Percentiles rank a stretch among this genome's conserved stretches.
These are phyloP conservation scores for Phlogophora meticulosa DNA, from an alignment of 2,888 invertebrate genomes.

Conservation along the genomic window DNA sequence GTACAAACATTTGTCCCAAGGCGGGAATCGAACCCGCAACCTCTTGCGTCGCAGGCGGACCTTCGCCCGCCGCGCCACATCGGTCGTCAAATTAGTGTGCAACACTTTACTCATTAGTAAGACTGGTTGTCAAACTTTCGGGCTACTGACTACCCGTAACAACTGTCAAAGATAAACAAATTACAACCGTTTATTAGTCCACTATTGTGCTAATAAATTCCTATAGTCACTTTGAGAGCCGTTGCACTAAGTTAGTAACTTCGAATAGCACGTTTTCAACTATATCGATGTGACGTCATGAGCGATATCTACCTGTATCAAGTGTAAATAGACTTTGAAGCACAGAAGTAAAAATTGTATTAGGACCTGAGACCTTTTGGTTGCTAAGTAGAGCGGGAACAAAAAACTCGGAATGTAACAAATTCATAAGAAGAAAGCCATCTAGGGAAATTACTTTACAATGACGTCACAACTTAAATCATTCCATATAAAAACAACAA, in stretches of 20 bases:
- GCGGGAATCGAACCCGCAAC: too few species aligned
- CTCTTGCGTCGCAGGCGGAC: too few species aligned
- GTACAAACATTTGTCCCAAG: too few species aligned
- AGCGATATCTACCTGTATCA: neutral
- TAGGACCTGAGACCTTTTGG: neutral
- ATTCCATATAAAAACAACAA: slow-evolving; percentile 1
- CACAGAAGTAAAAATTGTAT: neutral
- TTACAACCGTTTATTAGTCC: neutral
- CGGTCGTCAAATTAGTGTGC: too few species aligned
- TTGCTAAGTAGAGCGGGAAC: slow-evolving; percentile 3
- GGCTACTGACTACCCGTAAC: too few species aligned
- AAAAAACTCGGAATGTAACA: slow-evolving; percentile 33
- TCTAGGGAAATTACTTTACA: slow-evolving; percentile 42
- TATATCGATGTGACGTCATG: neutral
- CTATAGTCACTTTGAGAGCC: too few species aligned
- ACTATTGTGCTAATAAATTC: neutral
- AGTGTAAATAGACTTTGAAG: neutral
- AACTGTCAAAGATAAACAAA: too few species aligned
- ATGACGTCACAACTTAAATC: slow-evolving; percentile 8
- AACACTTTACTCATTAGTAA: too few species aligned
- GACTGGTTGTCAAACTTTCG: too few species aligned
- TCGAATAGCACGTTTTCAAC: too few species aligned
- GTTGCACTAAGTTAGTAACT: too few species aligned
- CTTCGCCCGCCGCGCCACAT: too few species aligned
- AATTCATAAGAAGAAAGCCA: slow-evolving; percentile 26